phyloP scores from a whole-genome alignment of 2,113 vertebrate genomes.

The Protomyctophum bolini region DNA sequence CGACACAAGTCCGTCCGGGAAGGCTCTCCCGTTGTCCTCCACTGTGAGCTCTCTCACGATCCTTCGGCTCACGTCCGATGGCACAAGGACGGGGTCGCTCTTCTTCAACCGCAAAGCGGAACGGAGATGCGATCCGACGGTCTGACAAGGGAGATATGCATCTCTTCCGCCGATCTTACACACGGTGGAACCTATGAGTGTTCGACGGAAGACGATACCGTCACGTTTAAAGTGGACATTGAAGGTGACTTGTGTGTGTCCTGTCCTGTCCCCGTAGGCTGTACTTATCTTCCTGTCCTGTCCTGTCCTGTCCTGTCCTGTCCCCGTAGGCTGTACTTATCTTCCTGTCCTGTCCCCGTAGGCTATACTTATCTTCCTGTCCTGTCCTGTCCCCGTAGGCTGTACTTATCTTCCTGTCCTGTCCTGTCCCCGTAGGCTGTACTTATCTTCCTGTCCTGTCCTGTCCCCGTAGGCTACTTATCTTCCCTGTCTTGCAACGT shows the following conservation, averaged over 20 bases:
- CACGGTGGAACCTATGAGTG: conserved; percentile 78
- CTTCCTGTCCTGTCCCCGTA: too few relatives aligned
- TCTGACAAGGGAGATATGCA: conserved; percentile 61
- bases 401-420: background rate
- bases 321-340: too few relatives aligned
- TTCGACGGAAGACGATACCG: conserved; percentile 69
- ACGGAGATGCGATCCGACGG: conserved; percentile 66
- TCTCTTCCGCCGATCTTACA: conserved; percentile 63
- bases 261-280: background rate
- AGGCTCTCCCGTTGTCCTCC: conserved; percentile 68
- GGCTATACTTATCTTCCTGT: too few relatives aligned
- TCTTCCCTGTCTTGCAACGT: too few relatives aligned
- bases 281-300: too few relatives aligned
- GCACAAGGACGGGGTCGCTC: conserved; percentile 75
- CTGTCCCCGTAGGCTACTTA: background rate
- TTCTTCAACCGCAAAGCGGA: conserved; percentile 64
- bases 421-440: background rate
- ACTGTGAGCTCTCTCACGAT: conserved; percentile 73
- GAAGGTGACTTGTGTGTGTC: conserved; percentile 74
- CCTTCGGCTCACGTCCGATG: conserved; percentile 68
- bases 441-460: background rate
- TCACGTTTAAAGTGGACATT: conserved; percentile 77
- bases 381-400: background rate
- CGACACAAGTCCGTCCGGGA: conserved; percentile 63
- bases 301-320: background rate